Conservation (phyloP, 2,888 invertebrate species). For the Plebejus argus region DNA sequence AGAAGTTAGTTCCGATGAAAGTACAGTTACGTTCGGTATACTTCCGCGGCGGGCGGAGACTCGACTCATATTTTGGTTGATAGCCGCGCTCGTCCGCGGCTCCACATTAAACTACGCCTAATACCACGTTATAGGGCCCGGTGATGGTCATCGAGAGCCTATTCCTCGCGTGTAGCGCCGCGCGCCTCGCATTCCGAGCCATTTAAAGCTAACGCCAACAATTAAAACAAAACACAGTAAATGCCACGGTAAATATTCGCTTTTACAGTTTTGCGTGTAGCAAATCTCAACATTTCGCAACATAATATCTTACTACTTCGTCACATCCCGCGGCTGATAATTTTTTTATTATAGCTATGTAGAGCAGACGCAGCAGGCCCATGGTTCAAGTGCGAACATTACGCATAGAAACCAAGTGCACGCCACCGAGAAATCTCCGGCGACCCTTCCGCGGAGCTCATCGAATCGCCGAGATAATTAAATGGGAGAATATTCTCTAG, state of each 20-base stretch:
- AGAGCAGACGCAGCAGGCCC: neutral
- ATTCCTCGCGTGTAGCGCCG: neutral
- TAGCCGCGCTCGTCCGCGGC: neutral
- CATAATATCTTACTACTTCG: neutral
- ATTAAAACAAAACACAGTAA: neutral
- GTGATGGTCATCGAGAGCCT: neutral
- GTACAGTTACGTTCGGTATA: neutral
- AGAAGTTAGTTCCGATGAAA: conserved; percentile 1
- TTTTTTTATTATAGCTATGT: neutral
- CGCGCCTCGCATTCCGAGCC: neutral
- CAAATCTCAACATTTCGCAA: neutral
- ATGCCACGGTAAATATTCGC: neutral
- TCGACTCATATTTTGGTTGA: neutral
- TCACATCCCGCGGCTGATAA: neutral
- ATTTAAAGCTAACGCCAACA: neutral
- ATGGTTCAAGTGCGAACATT: neutral
- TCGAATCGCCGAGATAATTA: conserved; percentile 1
- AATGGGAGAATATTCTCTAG: neutral
- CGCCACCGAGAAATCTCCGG: neutral
- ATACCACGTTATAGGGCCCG: neutral
- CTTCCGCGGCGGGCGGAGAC: neutral
- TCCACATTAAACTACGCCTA: neutral
- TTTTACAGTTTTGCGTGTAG: neutral
- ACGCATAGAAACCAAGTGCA: neutral
- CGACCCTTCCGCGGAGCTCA: neutral